phyloP scores from a whole-genome alignment of 2,888 invertebrate genomes.

The Allophyes oxyacanthae region DNA sequence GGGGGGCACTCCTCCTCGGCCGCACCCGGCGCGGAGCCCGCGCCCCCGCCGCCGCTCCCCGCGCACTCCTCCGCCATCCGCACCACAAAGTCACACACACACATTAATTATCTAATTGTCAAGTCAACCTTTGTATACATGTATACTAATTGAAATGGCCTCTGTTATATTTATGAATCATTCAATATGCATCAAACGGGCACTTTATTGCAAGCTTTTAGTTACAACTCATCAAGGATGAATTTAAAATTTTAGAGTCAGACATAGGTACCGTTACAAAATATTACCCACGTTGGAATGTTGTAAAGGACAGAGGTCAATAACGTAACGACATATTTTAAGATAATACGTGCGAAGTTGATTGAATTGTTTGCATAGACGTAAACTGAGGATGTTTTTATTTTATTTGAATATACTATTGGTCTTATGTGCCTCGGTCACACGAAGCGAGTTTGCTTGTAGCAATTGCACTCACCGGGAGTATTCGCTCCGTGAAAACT shows the following conservation, averaged over 20 bases:
- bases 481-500: too few relatives aligned
- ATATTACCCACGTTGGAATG: conserved; percentile 14
- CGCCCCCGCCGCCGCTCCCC: conserved; percentile 55
- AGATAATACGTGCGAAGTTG: background rate
- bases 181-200: conserved; percentile 35
- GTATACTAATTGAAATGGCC: conserved; percentile 64
- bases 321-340: conserved; percentile 3
- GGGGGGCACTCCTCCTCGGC: conserved; percentile 87
- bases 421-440: too few relatives aligned
- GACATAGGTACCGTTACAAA: conserved; percentile 17
- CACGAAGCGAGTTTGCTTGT: too few relatives aligned
- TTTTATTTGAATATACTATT: too few relatives aligned
- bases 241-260: conserved; percentile 17
- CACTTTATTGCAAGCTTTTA: conserved; percentile 23
- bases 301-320: conserved; percentile 23
- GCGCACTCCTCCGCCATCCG: conserved; percentile 83
- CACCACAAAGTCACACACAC: conserved; percentile 72
- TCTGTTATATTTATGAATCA: conserved; percentile 44
- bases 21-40: conserved; percentile 54
- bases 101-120: conserved; percentile 73
- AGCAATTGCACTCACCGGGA: too few relatives aligned
- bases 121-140: conserved; percentile 63
- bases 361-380: too few relatives aligned
- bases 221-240: conserved; percentile 10
- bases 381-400: too few relatives aligned